These are phyloP conservation scores for Typhlichthys eigenmanni DNA, from an alignment of 2,797 vertebrate species.

Conservation along the genomic window DNA sequence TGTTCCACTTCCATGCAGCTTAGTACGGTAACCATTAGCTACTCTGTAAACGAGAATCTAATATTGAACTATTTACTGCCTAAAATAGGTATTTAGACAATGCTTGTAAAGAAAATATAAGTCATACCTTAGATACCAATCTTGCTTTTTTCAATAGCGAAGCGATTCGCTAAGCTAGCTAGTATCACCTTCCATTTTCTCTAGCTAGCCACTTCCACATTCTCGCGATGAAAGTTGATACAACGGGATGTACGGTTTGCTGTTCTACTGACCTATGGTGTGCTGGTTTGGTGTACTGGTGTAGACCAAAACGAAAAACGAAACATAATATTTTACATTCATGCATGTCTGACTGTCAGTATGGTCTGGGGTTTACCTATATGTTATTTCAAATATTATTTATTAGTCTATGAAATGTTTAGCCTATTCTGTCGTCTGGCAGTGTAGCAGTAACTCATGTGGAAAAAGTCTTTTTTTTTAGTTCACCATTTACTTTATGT, in stretches of 20 bases:
- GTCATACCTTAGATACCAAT: slow-evolving; percentile 52
- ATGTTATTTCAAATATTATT: too few relatives aligned
- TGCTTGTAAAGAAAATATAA: background rate
- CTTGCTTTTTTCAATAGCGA: slow-evolving; percentile 36
- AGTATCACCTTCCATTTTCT: slow-evolving; percentile 65
- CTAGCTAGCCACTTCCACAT: background rate
- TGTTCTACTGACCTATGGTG: background rate
- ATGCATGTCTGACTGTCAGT: too few relatives aligned
- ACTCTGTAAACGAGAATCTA: background rate
- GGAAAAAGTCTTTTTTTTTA: slow-evolving; percentile 36
- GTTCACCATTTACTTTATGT: slow-evolving; percentile 77
- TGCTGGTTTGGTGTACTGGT: background rate
- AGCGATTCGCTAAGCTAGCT: slow-evolving; percentile 29
- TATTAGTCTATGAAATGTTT: too few relatives aligned
- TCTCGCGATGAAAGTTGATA: slow-evolving; percentile 50
- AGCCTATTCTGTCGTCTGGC: too few relatives aligned
- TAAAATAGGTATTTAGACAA: background rate
- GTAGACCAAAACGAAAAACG: too few relatives aligned
- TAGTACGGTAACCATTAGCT: background rate
- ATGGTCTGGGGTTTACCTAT: too few relatives aligned
- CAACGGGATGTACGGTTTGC: background rate
- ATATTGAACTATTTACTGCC: background rate
- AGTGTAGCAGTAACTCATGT: background rate
- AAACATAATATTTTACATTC: too few relatives aligned
- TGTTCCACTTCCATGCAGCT: slow-evolving; percentile 46